Percentiles rank a stretch among this genome's conserved stretches.
These are phyloP conservation scores for Ammodramus savannarum DNA, from an alignment of 2,113 vertebrate genomes.

Conservation along the genomic window DNA sequence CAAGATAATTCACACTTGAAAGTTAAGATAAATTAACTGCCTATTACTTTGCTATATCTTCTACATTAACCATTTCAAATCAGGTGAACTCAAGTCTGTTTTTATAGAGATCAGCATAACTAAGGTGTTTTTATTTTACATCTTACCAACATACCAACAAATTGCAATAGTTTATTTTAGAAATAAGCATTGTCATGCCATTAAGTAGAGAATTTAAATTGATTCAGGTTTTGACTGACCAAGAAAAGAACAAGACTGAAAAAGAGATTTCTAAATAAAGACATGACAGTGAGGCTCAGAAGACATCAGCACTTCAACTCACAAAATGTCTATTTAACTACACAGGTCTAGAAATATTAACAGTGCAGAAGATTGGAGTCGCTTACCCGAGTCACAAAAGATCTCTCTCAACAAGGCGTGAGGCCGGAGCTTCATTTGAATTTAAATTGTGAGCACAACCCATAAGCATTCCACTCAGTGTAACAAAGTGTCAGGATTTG, in stretches of 20 bases:
- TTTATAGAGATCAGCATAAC: not conserved
- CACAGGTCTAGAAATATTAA: not conserved
- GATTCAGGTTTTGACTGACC: not conserved
- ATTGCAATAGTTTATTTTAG: not conserved
- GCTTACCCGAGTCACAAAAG: not conserved
- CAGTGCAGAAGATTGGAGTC: not conserved
- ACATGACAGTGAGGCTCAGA: not conserved
- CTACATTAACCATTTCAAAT: not conserved
- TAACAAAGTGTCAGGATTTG: not conserved
- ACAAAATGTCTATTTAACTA: not conserved
- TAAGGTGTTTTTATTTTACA: not conserved
- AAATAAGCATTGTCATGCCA: not conserved
- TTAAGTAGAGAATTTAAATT: not conserved
- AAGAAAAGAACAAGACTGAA: not conserved
- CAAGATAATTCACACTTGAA: not conserved
- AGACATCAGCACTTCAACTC: not conserved
- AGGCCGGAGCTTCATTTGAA: not conserved
- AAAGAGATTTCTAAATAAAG: not conserved
- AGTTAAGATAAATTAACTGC: not conserved
- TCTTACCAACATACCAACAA: not conserved
- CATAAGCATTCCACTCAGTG: not conserved
- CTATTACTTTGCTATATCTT: not conserved
- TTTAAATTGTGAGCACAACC: not conserved
- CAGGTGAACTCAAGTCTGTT: not conserved
- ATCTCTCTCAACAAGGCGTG: not conserved